Evolutionary conservation across 2,888 invertebrate species (phyloP), one percentile per base, ranked within the genome.

Genomic region (Tholera decimalis): DNA sequence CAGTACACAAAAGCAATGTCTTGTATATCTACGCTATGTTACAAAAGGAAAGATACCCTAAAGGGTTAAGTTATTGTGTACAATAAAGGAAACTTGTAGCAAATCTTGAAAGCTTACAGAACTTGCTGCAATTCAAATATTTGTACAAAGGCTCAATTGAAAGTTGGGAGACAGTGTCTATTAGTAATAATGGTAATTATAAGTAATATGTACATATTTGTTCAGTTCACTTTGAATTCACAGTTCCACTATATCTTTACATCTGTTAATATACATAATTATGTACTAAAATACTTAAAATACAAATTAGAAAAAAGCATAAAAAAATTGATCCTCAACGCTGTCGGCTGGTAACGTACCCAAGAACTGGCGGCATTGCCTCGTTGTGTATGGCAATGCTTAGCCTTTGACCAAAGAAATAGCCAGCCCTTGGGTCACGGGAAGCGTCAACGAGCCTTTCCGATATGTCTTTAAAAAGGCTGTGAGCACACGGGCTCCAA

Each of bases 71-170:
- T 82, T 73, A 63, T 50, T 60, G 67, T 65, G 22, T 51, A 55
- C 57, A 65, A 61, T 72, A 68, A 63, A 73, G 66, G 55, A 51
- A 72, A 63, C 64, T 79, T 59, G 39, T 61, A 51, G 30, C 13
- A 9, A 51, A 70, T 70, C 41, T 79, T 68, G 33, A 37, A 37
- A n/a, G 53, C 58, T 13, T 59, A 60, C 24, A 66, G 47, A 73
- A 79, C 73, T 76, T 65, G 44, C 46, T 53, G 51, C 49, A 65
- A 50, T 63, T 70, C 63, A 80, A 76, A 79, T 73, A 66, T 82
- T 82, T 68, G 67, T 47, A 49, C 50, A 39, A 56, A 35, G 58
- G 44, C 41, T 59, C 55, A 43, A 72, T 55, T 59, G 47, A 56
- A 82, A 82, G 59, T 75, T 79, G 28, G 37, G 39, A 58, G 51